phyloP scores from a whole-genome alignment of 2,797 vertebrate species.

The Esox masquinongy region DNA sequence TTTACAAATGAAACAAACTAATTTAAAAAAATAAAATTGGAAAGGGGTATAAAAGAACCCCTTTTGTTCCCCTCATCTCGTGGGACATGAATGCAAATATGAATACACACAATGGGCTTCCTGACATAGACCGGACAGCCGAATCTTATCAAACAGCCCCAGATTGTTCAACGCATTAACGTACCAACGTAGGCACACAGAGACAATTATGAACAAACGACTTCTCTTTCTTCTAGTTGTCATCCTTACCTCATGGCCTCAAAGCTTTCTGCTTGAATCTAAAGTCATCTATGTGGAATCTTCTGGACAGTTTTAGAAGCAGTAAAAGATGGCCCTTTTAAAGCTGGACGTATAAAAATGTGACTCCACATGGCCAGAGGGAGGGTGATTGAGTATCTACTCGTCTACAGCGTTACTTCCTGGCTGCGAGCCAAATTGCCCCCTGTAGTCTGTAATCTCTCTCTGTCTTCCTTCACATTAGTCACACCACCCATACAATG shows the following conservation, averaged over 20 bases:
- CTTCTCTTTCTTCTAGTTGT: background rate
- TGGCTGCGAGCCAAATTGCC: background rate
- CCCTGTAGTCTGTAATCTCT: background rate
- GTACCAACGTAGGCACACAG: background rate
- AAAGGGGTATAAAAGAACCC: background rate
- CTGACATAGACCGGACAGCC: background rate
- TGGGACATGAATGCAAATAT: background rate
- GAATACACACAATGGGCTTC: background rate
- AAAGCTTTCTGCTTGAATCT: background rate
- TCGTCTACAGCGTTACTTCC: slow-evolving; percentile 16
- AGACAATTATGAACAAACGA: background rate
- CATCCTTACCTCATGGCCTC: background rate
- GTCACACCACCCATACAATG: slow-evolving; percentile 4
- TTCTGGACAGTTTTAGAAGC: background rate
- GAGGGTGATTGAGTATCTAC: background rate
- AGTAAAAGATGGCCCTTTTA: slow-evolving; percentile 5
- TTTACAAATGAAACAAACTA: too few species aligned
- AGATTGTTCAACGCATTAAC: background rate
- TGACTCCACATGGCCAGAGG: background rate
- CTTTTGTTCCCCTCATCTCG: too few species aligned
- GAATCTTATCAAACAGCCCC: background rate
- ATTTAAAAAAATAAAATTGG: too few species aligned
- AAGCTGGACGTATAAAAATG: background rate
- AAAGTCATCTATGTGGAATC: background rate
- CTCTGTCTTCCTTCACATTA: background rate